Percentiles rank a stretch among this genome's conserved stretches.
phyloP scores from a whole-genome alignment of 2,113 vertebrate genomes.

The Suncus etruscus region DNA sequence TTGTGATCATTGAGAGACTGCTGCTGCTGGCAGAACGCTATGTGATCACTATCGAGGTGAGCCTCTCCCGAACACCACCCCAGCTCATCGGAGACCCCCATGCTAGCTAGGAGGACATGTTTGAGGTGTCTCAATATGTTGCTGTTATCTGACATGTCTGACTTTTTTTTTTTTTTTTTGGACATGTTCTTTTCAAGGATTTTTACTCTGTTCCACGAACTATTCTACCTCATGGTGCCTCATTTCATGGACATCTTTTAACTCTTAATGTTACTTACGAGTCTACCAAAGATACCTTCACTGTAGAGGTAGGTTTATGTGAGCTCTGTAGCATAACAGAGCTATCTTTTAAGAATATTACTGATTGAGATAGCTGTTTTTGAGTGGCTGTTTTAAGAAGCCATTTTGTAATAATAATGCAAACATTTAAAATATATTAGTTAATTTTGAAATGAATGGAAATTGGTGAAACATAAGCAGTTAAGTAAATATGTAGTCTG shows the following conservation, averaged over 20 bases:
- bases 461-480: background rate
- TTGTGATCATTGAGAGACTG: conserved; percentile 98
- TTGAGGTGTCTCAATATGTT: background rate
- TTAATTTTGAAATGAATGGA: background rate
- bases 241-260: conserved; percentile 97
- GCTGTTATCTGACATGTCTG: conserved; percentile 24
- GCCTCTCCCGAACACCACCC: background rate
- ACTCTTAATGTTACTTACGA: conserved; percentile 97
- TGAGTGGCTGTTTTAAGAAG: conserved; percentile 7
- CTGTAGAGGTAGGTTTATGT: conserved; percentile 92
- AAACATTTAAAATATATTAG: background rate
- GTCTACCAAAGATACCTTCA: conserved; percentile 99
- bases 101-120: background rate
- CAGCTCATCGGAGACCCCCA: background rate
- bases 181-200: conserved; percentile 88
- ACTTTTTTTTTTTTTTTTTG: background rate
- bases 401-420: background rate
- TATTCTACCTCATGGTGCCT: conserved; percentile 99
- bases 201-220: conserved; percentile 98
- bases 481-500: background rate
- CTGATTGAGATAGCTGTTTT: background rate
- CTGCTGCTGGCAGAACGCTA: conserved; percentile 98
- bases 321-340: background rate
- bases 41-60: conserved; percentile 98
- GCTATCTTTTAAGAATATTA: background rate